A percentile compares a stretch with the other conserved stretches of the same genome.
phyloP scores from a whole-genome alignment of 2,888 invertebrate species.

The Anthrax anthrax region DNA sequence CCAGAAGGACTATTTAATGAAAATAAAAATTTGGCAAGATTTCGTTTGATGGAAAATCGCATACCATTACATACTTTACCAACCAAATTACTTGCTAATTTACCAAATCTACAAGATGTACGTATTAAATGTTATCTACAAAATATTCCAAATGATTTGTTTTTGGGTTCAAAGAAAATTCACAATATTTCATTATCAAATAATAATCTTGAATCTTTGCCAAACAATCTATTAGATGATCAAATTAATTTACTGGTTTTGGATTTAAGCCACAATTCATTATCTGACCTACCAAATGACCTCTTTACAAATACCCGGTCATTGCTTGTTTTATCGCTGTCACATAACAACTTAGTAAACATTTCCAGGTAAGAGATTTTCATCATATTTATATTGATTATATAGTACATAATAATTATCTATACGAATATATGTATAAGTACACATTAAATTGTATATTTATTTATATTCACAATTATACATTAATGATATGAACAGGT shows the following conservation, averaged over 20 bases:
- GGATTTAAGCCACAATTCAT: slow-evolving; percentile 49
- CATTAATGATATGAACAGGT: too few relatives aligned
- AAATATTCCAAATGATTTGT: slow-evolving; percentile 44
- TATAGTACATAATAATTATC: too few relatives aligned
- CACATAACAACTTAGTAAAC: slow-evolving; percentile 45
- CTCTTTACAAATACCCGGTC: slow-evolving; percentile 42
- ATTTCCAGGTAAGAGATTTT: slow-evolving; percentile 40
- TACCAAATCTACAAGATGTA: slow-evolving; percentile 42
- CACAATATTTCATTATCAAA: slow-evolving; percentile 45
- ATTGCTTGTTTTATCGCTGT: slow-evolving; percentile 45
- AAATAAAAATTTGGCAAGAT: slow-evolving; percentile 39
- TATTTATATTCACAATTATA: too few relatives aligned
- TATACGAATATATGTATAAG: too few relatives aligned
- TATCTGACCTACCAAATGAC: slow-evolving; percentile 42
- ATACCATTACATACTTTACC: slow-evolving; percentile 44
- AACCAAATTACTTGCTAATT: slow-evolving; percentile 43
- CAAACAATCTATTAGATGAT: slow-evolving; percentile 46
- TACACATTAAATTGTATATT: too few relatives aligned
- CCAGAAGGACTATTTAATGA: slow-evolving; percentile 44
- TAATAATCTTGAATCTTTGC: slow-evolving; percentile 43
- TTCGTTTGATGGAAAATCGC: slow-evolving; percentile 44
- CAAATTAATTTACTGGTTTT: slow-evolving; percentile 46
- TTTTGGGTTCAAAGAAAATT: slow-evolving; percentile 43
- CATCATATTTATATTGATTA: too few relatives aligned
- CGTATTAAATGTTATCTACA: slow-evolving; percentile 43